A percentile compares a stretch with the other conserved stretches of the same genome.
These are phyloP conservation scores for Papilio gigon DNA, from an alignment of 2,888 invertebrate species.

Conservation along the genomic window DNA sequence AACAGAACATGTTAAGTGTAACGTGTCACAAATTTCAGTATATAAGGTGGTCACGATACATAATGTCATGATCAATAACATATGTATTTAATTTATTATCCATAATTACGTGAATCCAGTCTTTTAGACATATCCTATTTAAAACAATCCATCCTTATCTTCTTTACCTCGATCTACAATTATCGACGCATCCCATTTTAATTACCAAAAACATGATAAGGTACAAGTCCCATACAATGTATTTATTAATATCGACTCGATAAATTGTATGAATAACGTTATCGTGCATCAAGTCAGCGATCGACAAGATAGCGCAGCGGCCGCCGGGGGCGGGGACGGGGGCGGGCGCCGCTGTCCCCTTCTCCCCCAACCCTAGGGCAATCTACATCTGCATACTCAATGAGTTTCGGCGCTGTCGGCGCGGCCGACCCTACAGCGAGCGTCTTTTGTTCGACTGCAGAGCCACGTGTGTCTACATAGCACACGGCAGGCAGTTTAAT, in stretches of 20 bases:
- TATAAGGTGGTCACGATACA: no score
- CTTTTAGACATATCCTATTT: no score
- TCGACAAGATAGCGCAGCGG: constrained; percentile 21
- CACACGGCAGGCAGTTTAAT: constrained; percentile 26
- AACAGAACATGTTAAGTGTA: background rate
- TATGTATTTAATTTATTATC: no score
- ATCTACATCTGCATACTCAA: constrained; percentile 39
- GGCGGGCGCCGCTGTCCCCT: no score
- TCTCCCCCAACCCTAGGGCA: background rate
- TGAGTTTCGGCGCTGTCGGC: constrained; percentile 33
- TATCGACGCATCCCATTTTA: no score
- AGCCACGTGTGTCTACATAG: constrained; percentile 18
- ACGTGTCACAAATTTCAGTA: background rate
- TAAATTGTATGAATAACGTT: constrained; percentile 13
- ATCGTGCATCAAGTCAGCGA: constrained; percentile 26
- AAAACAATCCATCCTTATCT: no score
- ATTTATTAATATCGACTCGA: background rate
- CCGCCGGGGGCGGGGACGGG: background rate
- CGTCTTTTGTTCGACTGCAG: constrained; percentile 33
- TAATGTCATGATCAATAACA: no score
- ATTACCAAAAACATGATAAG: no score
- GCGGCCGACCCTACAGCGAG: constrained; percentile 6
- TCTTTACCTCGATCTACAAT: no score
- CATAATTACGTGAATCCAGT: no score
- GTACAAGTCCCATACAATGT: no score